These are phyloP conservation scores for Jaculus jaculus DNA, from an alignment of 2,113 vertebrate species.

Conservation along the genomic window DNA sequence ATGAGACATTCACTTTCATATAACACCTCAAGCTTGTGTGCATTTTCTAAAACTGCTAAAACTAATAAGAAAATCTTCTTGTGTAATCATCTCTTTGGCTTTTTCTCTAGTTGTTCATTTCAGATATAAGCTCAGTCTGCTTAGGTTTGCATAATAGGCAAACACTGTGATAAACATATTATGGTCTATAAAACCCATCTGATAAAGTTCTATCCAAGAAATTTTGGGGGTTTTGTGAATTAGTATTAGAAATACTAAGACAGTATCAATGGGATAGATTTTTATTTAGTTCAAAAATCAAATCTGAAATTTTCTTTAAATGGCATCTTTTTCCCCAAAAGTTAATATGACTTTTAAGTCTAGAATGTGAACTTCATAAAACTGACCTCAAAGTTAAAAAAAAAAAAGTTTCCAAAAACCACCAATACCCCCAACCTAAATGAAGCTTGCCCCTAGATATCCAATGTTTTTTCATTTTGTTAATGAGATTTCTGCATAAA, in stretches of 20 bases:
- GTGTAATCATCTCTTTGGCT: neutral
- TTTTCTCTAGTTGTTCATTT: constrained; percentile 36
- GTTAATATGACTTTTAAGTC: constrained; percentile 38
- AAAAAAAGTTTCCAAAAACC: neutral
- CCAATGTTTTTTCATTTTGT: neutral
- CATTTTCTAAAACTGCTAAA: constrained; percentile 13
- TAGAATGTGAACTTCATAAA: constrained; percentile 12
- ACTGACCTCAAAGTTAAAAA: constrained; percentile 5
- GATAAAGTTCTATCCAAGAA: constrained; percentile 10
- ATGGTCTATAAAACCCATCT: neutral
- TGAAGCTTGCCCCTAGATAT: constrained; percentile 19
- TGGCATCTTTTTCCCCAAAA: constrained; percentile 8
- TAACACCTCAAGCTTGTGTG: neutral
- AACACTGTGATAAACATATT: neutral
- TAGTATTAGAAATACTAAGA: constrained; percentile 31
- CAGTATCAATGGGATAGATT: neutral
- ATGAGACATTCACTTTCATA: constrained; percentile 2
- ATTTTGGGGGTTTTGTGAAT: neutral
- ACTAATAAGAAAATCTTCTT: neutral
- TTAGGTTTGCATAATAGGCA: constrained; percentile 1
- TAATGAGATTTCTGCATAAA: neutral
- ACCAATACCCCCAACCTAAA: constrained; percentile 25
- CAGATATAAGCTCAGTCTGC: neutral
- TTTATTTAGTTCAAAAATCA: constrained; percentile 49
- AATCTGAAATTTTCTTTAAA: constrained; percentile 46